Conservation (phyloP, 2,113 vertebrate species). For the Eupsittula cactorum region DNA sequence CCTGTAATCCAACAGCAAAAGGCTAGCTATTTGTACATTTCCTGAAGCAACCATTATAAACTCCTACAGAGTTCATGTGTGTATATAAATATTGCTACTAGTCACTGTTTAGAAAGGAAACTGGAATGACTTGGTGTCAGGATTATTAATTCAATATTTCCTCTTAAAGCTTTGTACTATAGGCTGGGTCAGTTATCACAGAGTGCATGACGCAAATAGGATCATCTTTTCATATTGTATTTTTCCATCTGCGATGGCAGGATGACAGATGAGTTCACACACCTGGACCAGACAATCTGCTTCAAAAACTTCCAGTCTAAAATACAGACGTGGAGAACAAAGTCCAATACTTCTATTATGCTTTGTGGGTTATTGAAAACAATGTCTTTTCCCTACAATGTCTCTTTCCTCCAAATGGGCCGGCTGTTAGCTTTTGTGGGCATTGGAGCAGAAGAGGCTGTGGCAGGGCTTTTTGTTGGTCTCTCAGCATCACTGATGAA, state of each 20-base stretch:
- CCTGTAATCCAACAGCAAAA: neutral
- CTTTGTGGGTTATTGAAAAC: neutral
- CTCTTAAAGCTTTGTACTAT: neutral
- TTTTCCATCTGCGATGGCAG: neutral
- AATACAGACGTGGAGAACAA: neutral
- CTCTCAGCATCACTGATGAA: neutral
- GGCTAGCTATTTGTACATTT: neutral
- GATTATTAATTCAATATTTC: neutral
- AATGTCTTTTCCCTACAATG: neutral
- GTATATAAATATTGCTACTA: neutral
- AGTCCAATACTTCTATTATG: neutral
- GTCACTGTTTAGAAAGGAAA: neutral
- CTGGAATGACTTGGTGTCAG: neutral
- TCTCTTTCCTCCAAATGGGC: neutral
- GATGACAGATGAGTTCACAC: neutral
- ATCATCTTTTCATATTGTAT: neutral
- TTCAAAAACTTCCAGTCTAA: neutral
- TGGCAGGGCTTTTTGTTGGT: neutral
- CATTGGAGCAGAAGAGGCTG: neutral
- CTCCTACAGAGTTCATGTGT: neutral
- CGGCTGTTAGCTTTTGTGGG: neutral
- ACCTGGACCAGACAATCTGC: neutral
- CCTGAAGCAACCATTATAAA: neutral
- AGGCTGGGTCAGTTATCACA: neutral
- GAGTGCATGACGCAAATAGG: neutral